Conservation (phyloP, 2,113 vertebrate species). For the Pseudonaja textilis region DNA sequence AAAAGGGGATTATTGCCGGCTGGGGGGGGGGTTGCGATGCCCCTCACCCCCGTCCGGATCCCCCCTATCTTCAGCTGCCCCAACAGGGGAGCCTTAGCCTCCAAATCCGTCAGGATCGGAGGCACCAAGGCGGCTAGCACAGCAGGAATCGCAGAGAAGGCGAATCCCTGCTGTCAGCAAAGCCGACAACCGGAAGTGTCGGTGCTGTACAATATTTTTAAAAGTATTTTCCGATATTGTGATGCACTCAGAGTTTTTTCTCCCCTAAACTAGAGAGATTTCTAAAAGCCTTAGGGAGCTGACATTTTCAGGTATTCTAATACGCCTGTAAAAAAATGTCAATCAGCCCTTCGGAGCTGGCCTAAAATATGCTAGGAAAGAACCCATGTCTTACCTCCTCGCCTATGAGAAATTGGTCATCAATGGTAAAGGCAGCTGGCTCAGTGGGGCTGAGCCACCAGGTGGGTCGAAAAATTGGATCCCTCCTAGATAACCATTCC, state of each 20-base stretch:
- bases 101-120: no score
- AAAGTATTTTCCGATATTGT: neutral
- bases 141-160: no score
- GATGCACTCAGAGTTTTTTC: neutral
- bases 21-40: no score
- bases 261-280: neutral
- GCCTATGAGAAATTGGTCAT: conserved; percentile 89
- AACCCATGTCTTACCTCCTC: conserved; percentile 75
- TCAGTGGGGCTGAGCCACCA: conserved; percentile 90
- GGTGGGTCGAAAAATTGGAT: conserved; percentile 81
- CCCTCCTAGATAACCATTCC: conserved; percentile 74
- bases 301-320: neutral
- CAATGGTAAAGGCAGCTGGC: conserved; percentile 74
- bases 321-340: neutral
- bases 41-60: no score
- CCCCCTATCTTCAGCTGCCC: no score
- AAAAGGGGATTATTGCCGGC: no score
- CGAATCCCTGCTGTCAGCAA: no score
- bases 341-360: fast-evolving
- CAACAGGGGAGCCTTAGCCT: no score
- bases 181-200: no score
- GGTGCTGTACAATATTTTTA: no score
- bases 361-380: neutral
- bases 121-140: no score
- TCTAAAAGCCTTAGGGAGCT: neutral